Evolutionary conservation across 2,888 invertebrate genomes (phyloP).

Genomic region (Miltochrista miniata): DNA sequence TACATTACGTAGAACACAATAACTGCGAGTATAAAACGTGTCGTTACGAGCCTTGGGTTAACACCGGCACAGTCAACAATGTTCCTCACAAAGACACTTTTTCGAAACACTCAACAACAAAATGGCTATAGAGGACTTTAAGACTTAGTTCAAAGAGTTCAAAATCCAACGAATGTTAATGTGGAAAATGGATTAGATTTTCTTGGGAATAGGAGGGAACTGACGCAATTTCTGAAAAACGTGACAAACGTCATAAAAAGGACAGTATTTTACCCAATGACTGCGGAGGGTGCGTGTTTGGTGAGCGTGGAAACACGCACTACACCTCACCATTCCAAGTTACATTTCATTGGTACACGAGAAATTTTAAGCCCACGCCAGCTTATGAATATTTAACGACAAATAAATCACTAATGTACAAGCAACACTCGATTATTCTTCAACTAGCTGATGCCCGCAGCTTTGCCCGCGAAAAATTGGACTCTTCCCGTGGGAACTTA

Average conservation of each 20-base stretch:
- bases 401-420: not conserved
- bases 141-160: constrained; percentile 31
- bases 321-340: constrained; percentile 17
- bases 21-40: constrained; percentile 35
- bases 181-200: constrained; percentile 30
- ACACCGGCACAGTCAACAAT: constrained; percentile 31
- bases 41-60: constrained; percentile 36
- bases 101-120: constrained; percentile 13
- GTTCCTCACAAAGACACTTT: constrained; percentile 32
- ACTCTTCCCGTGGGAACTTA: too few species aligned
- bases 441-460: too few species aligned
- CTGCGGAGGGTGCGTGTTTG: constrained; percentile 31
- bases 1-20: constrained; percentile 26
- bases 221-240: constrained; percentile 61
- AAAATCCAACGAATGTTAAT: constrained; percentile 34
- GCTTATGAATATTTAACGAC: constrained; percentile 10
- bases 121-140: constrained; percentile 26
- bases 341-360: constrained; percentile 4
- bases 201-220: constrained; percentile 42
- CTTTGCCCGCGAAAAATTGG: too few species aligned
- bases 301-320: constrained; percentile 21
- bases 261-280: constrained; percentile 30
- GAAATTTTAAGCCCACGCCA: constrained; percentile 2
- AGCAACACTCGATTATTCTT: not conserved
- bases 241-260: constrained; percentile 65